Evolutionary conservation across 2,797 vertebrate genomes (phyloP).

Genomic region (Syndactyla subalaris): DNA sequence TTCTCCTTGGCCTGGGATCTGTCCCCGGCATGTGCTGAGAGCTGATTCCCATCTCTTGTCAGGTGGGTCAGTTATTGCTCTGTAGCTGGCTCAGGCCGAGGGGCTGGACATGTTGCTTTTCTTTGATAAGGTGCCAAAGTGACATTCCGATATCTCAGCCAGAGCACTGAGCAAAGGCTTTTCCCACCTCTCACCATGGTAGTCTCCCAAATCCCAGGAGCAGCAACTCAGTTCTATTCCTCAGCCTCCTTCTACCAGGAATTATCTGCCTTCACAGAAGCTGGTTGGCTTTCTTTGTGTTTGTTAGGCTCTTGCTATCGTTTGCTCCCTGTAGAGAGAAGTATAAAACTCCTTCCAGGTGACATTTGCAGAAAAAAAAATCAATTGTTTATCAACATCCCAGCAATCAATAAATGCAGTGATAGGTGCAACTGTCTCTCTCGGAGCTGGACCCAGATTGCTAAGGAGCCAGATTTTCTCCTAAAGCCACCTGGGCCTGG

Average conservation of each 20-base stretch:
- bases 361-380: slow-evolving; percentile 30
- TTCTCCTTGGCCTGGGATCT: not conserved
- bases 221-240: not conserved
- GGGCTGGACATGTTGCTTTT: not conserved
- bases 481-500: not conserved
- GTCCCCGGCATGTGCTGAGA: not conserved
- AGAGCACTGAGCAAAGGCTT: not conserved
- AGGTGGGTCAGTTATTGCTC: not conserved
- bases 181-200: not conserved
- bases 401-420: not conserved
- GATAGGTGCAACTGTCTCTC: slow-evolving; percentile 27
- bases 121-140: slow-evolving; percentile 7
- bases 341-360: slow-evolving; percentile 49
- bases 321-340: not conserved
- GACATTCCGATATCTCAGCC: not conserved
- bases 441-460: not conserved
- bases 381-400: slow-evolving; percentile 56
- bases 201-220: not conserved
- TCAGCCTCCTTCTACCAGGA: fast-evolving
- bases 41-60: slow-evolving; percentile 8
- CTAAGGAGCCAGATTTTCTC: not conserved
- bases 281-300: not conserved
- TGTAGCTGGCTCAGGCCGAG: not conserved
- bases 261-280: not conserved
- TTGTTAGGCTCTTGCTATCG: not conserved